Evolutionary conservation across 2,888 invertebrate genomes (phyloP), one percentile per base, ranked within the genome.

Genomic region (Ryuthela nishihirai): DNA sequence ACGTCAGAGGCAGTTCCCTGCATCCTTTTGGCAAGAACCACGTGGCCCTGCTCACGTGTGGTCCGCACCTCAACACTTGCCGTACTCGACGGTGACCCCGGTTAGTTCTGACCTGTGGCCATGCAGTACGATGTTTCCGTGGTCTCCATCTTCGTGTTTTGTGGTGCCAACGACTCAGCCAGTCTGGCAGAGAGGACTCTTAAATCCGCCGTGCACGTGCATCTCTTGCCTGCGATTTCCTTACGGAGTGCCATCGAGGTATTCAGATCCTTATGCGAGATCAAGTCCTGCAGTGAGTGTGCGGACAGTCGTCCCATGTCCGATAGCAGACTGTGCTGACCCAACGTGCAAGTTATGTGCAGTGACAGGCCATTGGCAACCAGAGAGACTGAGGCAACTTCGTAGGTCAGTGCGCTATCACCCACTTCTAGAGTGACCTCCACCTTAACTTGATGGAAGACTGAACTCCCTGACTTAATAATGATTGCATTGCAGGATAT

Each of bases 11-110:
- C 48, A 46, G 17, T 36, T 65, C 1, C 65, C 65, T 9, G 65
- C 65, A 6, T 65, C 65, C 3, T 65, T 65, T 35, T 65, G 65
- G 65, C 62, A 65, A 52, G 65, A 65, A 43, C 65, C 65, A 15
- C 39, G 46, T 4, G 24, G 34, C 12, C 34, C 17, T 34, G n/a
- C 34, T n/a, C n/a, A 34, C n/a, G 17, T 15, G 17, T 34, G 34
- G 34, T 6, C n/a, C n/a, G 29, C 35, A 12, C 45, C 48, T 21
- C 25, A 20, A 17, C n/a, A 40, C 2, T 7, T 24, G 2, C 6
- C 20, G 10, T 20, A 26, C 9, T 10, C 26, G 20, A 35, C 25
- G 6, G 21, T 21, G 5, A 9, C 32, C 2, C 32, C 15, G 6
- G 32, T 23, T 7, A 15, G 21, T 17, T 2, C 29, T 5, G 3